phyloP scores from a whole-genome alignment of 2,113 vertebrate species.

The Vulpes ferrilata region DNA sequence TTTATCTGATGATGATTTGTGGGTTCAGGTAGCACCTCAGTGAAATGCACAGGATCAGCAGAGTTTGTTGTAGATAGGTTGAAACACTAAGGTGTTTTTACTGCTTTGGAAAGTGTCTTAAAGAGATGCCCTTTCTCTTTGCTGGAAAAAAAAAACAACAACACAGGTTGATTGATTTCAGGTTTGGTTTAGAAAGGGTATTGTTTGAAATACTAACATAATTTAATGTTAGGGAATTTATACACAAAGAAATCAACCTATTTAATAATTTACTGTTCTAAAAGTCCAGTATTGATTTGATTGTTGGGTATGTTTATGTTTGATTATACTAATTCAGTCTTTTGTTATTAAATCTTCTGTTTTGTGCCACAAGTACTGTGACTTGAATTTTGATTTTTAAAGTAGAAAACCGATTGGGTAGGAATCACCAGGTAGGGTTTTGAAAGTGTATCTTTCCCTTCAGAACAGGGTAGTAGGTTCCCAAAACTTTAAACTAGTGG shows the following conservation, averaged over 20 bases:
- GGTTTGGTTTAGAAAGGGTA: conserved; percentile 47
- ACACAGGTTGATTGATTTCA: neutral
- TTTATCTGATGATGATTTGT: conserved; percentile 89
- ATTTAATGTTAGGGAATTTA: conserved; percentile 49
- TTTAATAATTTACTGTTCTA: conserved; percentile 73
- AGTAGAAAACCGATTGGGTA: conserved; percentile 38
- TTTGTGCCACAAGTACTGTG: conserved; percentile 53
- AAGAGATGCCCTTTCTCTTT: conserved; percentile 25
- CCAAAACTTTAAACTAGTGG: conserved; percentile 1
- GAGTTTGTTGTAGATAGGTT: conserved; percentile 37
- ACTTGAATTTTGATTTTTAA: conserved; percentile 65
- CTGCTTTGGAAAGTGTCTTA: conserved; percentile 59
- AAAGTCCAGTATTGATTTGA: conserved; percentile 50
- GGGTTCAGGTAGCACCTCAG: conserved; percentile 67
- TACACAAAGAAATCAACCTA: conserved; percentile 38
- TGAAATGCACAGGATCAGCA: conserved; percentile 43
- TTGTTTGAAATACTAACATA: conserved; percentile 51
- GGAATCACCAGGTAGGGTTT: conserved; percentile 26
- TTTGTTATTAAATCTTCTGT: conserved; percentile 43
- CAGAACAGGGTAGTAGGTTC: conserved; percentile 29
- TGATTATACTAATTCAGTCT: conserved; percentile 29
- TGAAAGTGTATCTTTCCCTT: conserved; percentile 54
- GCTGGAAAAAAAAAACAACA: neutral
- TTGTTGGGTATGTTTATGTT: conserved; percentile 45
- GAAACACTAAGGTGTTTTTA: conserved; percentile 26